A percentile compares a stretch with the other conserved stretches of the same genome.
Evolutionary conservation across 2,797 vertebrate genomes (phyloP).

Genomic region (Zalophus californianus): DNA sequence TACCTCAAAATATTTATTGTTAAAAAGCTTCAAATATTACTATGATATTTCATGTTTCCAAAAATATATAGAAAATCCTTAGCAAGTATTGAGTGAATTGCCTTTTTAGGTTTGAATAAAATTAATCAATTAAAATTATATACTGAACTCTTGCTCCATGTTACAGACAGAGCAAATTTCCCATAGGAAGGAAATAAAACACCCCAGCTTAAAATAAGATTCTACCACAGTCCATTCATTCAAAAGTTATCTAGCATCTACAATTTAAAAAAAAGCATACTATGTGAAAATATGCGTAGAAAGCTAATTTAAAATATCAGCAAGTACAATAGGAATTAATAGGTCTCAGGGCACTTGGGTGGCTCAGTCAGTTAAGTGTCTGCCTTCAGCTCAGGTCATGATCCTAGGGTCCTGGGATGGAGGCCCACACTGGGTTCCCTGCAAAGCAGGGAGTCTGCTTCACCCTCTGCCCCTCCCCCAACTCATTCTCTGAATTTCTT

Average conservation of each 20-base stretch:
- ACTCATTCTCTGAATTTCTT: too few species aligned
- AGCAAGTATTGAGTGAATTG: neutral
- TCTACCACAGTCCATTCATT: neutral
- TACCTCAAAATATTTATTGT: neutral
- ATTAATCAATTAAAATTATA: neutral
- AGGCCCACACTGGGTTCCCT: too few species aligned
- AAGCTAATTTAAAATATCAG: constrained; percentile 33
- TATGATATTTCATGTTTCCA: neutral
- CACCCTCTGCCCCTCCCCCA: too few species aligned
- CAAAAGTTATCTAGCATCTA: neutral
- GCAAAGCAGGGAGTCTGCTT: too few species aligned
- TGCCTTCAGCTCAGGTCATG: too few species aligned
- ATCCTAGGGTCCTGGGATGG: too few species aligned
- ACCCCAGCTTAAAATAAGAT: neutral
- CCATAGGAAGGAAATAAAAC: neutral
- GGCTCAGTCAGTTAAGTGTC: too few species aligned
- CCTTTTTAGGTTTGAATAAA: neutral
- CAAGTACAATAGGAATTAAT: neutral
- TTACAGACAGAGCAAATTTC: neutral
- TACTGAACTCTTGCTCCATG: neutral
- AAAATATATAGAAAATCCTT: neutral
- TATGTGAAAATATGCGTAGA: neutral
- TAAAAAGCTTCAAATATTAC: neutral
- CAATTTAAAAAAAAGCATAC: neutral
- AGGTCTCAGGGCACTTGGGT: neutral